Evolutionary conservation across 2,113 vertebrate genomes (phyloP).

Genomic region (Hippocampus barbouri): DNA sequence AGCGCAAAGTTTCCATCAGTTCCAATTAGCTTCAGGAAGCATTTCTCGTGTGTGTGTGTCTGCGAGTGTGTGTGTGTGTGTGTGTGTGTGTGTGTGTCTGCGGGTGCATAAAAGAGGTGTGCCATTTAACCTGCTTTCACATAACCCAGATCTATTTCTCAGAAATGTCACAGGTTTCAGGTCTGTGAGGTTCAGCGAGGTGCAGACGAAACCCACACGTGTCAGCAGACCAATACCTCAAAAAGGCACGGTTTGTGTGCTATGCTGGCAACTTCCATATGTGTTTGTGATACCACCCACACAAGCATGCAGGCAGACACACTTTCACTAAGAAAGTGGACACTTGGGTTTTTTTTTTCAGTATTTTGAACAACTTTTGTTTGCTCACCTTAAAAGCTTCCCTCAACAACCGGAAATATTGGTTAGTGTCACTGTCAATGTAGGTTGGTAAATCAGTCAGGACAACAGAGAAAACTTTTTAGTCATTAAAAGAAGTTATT

Average conservation of each 20-base stretch:
- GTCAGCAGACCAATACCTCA: constrained; percentile 26
- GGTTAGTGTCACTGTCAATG: no score
- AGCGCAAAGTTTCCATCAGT: constrained; percentile 40
- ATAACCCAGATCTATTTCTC: constrained; percentile 28
- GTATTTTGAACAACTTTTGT: not conserved
- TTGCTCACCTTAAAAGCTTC: not conserved
- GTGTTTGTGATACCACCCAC: not conserved
- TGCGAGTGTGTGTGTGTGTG: no score
- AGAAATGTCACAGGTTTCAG: constrained; percentile 56
- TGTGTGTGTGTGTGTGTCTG: not conserved
- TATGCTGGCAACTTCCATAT: constrained; percentile 3
- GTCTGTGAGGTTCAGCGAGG: constrained; percentile 18
- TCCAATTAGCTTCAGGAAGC: constrained; percentile 4
- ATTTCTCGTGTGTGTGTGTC: not conserved
- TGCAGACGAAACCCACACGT: constrained; percentile 36
- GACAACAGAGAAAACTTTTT: not conserved
- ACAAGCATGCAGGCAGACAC: not conserved
- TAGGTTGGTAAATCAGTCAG: not conserved
- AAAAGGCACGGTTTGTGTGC: not conserved
- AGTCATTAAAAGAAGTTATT: not conserved
- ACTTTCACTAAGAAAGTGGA: not conserved
- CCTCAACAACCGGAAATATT: not conserved
- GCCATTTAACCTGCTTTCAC: constrained; percentile 29
- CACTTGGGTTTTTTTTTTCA: not conserved
- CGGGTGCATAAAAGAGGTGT: not conserved